phyloP scores from a whole-genome alignment of 2,797 vertebrate genomes.

The Lagorchestes hirsutus region DNA sequence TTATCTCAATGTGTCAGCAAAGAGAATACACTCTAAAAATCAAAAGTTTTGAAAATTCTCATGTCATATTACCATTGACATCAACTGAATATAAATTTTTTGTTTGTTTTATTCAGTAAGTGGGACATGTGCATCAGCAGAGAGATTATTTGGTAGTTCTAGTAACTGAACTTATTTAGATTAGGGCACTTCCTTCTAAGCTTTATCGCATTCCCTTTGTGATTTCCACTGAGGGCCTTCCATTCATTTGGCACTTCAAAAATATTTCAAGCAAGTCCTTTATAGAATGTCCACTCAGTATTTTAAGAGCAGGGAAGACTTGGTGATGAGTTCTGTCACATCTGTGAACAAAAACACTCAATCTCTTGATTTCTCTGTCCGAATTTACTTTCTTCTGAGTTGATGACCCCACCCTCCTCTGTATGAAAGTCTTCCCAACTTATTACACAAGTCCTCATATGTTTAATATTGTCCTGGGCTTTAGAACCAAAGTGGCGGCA shows the following conservation, averaged over 20 bases:
- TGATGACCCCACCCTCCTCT: background rate
- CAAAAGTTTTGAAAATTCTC: background rate
- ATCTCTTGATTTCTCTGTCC: constrained; percentile 39
- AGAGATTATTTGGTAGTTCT: background rate
- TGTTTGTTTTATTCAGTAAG: background rate
- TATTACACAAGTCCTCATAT: constrained; percentile 38
- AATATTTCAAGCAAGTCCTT: constrained; percentile 23
- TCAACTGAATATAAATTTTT: background rate
- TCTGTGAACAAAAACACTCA: background rate
- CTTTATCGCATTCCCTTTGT: background rate
- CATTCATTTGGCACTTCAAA: background rate
- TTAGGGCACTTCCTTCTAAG: background rate
- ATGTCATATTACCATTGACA: background rate
- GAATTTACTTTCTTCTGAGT: constrained; percentile 32
- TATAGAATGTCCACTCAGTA: constrained; percentile 24
- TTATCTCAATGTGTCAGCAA: background rate
- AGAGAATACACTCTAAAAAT: background rate
- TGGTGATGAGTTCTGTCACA: constrained; percentile 32
- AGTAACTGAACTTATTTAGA: background rate
- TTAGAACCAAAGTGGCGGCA: background rate
- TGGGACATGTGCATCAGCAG: background rate
- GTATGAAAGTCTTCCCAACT: background rate
- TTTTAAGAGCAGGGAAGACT: constrained; percentile 40
- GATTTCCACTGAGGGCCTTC: background rate
- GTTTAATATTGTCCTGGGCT: constrained; percentile 12